Conservation (phyloP, 1,140 invertebrate genomes). For the Tyrophagus putrescentiae region DNA sequence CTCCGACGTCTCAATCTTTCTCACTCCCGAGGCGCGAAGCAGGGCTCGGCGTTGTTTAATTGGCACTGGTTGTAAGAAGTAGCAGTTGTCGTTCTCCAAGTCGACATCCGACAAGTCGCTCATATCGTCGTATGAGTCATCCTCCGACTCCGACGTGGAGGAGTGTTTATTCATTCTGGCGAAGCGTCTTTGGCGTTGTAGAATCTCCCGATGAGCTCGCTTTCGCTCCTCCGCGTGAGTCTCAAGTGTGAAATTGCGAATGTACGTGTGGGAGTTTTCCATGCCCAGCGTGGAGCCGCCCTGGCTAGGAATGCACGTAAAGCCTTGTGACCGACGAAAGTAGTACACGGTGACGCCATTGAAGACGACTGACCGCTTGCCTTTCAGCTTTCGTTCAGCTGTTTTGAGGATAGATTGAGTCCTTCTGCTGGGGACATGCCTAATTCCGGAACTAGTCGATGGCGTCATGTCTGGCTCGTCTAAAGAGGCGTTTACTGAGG, state of each 20-base stretch:
- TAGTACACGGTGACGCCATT: slow-evolving; percentile 85
- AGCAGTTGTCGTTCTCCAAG: slow-evolving; percentile 76
- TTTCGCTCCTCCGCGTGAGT: slow-evolving; percentile 76
- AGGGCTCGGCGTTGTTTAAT: slow-evolving; percentile 72
- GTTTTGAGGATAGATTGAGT: slow-evolving; percentile 11
- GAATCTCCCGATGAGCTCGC: slow-evolving; percentile 59
- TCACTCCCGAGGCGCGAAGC: slow-evolving; percentile 68
- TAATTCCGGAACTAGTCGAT: not conserved
- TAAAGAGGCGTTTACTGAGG: no score
- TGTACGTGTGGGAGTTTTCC: slow-evolving; percentile 64
- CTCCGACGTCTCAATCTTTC: slow-evolving; percentile 81
- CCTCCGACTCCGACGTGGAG: slow-evolving; percentile 24
- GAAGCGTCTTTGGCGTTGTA: slow-evolving; percentile 54
- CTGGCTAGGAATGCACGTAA: slow-evolving; percentile 84
- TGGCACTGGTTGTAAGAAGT: slow-evolving; percentile 75
- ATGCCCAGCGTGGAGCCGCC: slow-evolving; percentile 90
- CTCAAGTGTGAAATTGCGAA: slow-evolving; percentile 54
- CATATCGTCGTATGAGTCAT: slow-evolving; percentile 44
- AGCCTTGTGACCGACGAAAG: slow-evolving; percentile 88
- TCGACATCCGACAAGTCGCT: slow-evolving; percentile 68
- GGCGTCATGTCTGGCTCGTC: no score
- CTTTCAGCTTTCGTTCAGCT: slow-evolving; percentile 22
- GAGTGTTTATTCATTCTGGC: slow-evolving; percentile 31
- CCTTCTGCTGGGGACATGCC: slow-evolving; percentile 15
- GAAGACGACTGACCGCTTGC: slow-evolving; percentile 52